Base-by-base conservation (phyloP, 1,140 invertebrate genomes). In the Procambarus clarkii region DNA sequence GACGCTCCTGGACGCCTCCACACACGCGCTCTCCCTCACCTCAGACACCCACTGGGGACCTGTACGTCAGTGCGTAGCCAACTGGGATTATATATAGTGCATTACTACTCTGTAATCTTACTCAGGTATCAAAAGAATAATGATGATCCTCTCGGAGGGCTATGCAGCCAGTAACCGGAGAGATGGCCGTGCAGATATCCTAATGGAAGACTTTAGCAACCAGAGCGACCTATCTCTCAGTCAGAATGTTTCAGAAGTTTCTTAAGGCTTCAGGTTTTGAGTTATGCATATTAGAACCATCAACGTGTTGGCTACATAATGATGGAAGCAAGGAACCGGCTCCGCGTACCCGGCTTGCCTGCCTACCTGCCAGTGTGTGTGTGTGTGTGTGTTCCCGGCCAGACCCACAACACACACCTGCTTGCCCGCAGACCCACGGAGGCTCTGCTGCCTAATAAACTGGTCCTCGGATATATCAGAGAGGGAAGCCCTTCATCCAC, bases 251-350 rank as follows among this genome's bases (percentile, higher is more conserved):
- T 74, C 58, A 83, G 69, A 60, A 54, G 81, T 69, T 74, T 74
- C 58, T 64, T n/a, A 64, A 50, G 58, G 58, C 81, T 83, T 60
- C 81, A 46, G 45, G 69, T 44, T 69, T 64, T 83, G 81, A 83
- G 60, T 83, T 83, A 83, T 83, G 81, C 81, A 64, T 64, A 64
- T 83, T 54, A 60, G 69, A 83, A 83, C 81, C 58, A 83, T 83
- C 81, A 83, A 83, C 81, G 81, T 83, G 34, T 83, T 83, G 81
- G 34, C 54, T 83, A 83, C 81, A 83, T 50, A 60, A 83, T 69
- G 81, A 83, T 83, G 44, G 81, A 83, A 83, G 60, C 34, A n/a
- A 64, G 60, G 69, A 83, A 83, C 81, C 81, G 81, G 81, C 81
- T 83, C 58, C 45, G 60, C 69, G 58, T 83, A 83, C 81, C 81